phyloP scores from a whole-genome alignment of 2,888 invertebrate species.

The Belgica antarctica region DNA sequence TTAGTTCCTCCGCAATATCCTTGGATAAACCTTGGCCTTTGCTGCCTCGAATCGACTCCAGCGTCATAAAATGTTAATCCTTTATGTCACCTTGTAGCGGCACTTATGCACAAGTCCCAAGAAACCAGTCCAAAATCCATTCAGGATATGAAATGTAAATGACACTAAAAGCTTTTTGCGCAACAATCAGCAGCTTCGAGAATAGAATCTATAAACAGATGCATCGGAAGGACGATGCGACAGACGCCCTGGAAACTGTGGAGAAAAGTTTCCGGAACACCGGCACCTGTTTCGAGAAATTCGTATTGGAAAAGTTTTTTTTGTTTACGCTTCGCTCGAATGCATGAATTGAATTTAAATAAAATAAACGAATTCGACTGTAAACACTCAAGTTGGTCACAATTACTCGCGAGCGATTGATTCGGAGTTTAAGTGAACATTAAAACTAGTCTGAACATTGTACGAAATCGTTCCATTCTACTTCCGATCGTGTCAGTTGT shows the following conservation, averaged over 20 bases:
- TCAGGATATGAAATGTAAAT: no score
- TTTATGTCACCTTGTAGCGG: no score
- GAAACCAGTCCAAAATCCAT: no score
- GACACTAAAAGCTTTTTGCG: no score
- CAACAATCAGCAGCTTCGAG: no score
- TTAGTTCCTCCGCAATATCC: no score
- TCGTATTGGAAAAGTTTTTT: background rate
- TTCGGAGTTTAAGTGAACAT: no score
- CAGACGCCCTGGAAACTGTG: no score
- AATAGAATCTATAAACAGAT: background rate
- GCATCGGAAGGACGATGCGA: background rate
- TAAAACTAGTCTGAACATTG: background rate
- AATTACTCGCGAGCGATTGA: background rate
- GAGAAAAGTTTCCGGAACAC: background rate
- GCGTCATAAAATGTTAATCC: no score
- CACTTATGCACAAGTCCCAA: no score
- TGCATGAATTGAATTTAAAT: background rate
- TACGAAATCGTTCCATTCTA: background rate
- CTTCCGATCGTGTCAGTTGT: constrained; percentile 11
- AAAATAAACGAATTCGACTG: background rate
- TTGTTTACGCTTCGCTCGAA: background rate
- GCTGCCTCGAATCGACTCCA: no score
- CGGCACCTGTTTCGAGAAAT: background rate
- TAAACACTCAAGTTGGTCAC: background rate
- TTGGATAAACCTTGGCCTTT: no score